These are phyloP conservation scores for Rhagoletis pomonella DNA, from an alignment of 1,140 invertebrate species.

Conservation along the genomic window DNA sequence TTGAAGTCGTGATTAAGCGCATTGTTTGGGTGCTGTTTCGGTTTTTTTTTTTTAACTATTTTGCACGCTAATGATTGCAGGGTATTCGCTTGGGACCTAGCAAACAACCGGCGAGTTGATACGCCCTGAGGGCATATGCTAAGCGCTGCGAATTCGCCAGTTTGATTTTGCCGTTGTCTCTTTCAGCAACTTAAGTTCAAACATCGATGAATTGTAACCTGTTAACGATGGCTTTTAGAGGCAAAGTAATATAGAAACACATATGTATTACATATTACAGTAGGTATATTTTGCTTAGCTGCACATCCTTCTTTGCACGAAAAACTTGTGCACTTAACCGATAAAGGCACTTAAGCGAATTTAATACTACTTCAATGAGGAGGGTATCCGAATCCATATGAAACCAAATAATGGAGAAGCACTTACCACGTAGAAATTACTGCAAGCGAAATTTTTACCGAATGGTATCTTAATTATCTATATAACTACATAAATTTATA, in stretches of 20 bases:
- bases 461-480: too few relatives aligned
- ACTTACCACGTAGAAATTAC: too few relatives aligned
- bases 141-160: neutral
- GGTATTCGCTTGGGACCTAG: constrained; percentile 11
- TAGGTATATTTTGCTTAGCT: too few relatives aligned
- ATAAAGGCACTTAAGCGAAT: too few relatives aligned
- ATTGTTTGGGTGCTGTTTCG: neutral
- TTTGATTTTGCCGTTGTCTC: constrained; percentile 1
- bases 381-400: too few relatives aligned
- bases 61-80: constrained; percentile 43
- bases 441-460: too few relatives aligned
- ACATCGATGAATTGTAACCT: constrained; percentile 30
- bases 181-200: neutral
- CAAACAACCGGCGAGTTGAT: neutral
- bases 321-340: too few relatives aligned
- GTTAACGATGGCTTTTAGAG: neutral
- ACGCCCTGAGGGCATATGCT: constrained; percentile 24
- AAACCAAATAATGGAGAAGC: too few relatives aligned
- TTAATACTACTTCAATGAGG: too few relatives aligned
- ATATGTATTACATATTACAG: too few relatives aligned
- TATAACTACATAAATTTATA: too few relatives aligned
- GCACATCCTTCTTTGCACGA: too few relatives aligned
- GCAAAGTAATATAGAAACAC: neutral
- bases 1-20: constrained; percentile 25
- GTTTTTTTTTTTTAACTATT: constrained; percentile 31